Conservation (phyloP, 1,140 invertebrate species). For the Caenorhabditis latens region DNA sequence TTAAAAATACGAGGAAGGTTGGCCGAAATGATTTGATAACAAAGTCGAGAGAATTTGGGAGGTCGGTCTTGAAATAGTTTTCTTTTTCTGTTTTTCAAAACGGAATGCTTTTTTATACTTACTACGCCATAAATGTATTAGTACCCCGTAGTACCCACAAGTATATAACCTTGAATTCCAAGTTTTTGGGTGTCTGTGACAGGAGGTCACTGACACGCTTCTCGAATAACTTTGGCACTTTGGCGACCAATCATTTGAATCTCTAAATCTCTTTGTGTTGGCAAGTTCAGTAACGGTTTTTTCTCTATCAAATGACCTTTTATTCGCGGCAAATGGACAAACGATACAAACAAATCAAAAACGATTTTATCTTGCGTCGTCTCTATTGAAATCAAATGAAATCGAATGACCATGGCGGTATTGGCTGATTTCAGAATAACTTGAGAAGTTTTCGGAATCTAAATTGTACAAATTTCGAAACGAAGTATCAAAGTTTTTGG, state of each 20-base stretch:
- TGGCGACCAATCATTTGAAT: background rate
- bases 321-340: constrained; percentile 10
- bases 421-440: too few species aligned
- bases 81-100: background rate
- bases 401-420: background rate
- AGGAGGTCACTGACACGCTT: constrained; percentile 35
- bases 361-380: background rate
- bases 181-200: constrained; percentile 20
- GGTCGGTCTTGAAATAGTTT: constrained; percentile 23
- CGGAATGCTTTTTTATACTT: background rate
- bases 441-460: too few species aligned
- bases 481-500: too few species aligned
- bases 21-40: constrained; percentile 45
- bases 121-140: constrained; percentile 4
- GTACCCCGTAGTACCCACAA: background rate
- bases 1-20: background rate
- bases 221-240: constrained; percentile 50
- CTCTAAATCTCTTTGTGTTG: background rate
- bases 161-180: constrained; percentile 39
- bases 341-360: constrained; percentile 31
- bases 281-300: constrained; percentile 24
- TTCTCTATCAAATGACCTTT: background rate
- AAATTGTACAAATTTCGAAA: too few species aligned
- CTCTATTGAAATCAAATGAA: background rate
- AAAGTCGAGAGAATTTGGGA: constrained; percentile 12